These are phyloP conservation scores for Hylaea fasciaria DNA, from an alignment of 2,888 invertebrate genomes.

Conservation along the genomic window DNA sequence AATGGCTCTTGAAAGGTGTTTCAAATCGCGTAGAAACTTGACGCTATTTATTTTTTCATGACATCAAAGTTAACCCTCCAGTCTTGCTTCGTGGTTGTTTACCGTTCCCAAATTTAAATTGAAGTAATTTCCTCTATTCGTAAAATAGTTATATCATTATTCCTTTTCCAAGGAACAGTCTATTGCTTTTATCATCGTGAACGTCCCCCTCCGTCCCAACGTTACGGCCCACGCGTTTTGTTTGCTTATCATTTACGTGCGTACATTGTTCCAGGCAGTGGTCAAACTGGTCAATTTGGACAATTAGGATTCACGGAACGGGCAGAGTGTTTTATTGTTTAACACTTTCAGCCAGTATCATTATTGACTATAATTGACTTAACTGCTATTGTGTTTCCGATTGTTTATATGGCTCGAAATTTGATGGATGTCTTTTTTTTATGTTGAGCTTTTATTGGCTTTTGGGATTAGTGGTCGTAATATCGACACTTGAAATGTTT, in stretches of 20 bases:
- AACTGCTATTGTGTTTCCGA: conserved; percentile 42
- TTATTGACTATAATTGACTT: conserved; percentile 51
- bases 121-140: background rate
- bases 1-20: no score
- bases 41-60: no score
- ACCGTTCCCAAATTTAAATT: background rate
- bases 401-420: conserved; percentile 34
- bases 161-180: conserved; percentile 3
- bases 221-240: conserved; percentile 45
- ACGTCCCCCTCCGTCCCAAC: conserved; percentile 35
- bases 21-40: no score
- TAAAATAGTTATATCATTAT: conserved; percentile 10
- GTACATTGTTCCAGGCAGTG: conserved; percentile 47
- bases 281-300: conserved; percentile 40
- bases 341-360: conserved; percentile 45
- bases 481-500: background rate
- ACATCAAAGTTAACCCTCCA: no score
- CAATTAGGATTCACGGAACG: conserved; percentile 41
- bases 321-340: conserved; percentile 52
- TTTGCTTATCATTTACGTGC: conserved; percentile 48
- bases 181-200: conserved; percentile 17
- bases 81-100: background rate
- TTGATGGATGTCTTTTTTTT: conserved; percentile 21
- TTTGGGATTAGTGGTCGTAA: background rate
- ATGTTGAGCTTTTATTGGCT: conserved; percentile 9